These are phyloP conservation scores for Xanthia togata DNA, from an alignment of 2,888 invertebrate species.

Conservation along the genomic window DNA sequence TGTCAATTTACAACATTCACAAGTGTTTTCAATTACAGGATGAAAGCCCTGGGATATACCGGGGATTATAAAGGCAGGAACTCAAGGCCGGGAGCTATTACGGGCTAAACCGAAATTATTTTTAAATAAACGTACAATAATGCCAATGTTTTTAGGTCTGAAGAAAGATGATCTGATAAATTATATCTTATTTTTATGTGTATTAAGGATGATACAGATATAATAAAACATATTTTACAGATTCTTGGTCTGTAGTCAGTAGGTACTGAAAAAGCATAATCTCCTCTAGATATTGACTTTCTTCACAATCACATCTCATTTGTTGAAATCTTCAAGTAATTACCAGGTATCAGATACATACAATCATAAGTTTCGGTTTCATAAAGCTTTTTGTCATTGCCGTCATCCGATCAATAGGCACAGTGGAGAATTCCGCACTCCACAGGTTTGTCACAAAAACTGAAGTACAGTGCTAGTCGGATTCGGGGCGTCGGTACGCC, in stretches of 20 bases:
- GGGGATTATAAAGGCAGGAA: conserved; percentile 33
- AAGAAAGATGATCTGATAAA: not conserved
- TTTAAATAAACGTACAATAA: conserved; percentile 16
- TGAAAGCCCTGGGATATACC: conserved; percentile 29
- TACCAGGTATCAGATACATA: not conserved
- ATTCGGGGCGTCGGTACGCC: conserved; percentile 20
- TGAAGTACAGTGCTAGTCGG: not conserved
- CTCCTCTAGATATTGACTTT: not conserved
- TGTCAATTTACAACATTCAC: conserved; percentile 59
- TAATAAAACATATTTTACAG: not conserved
- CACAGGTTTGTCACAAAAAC: conserved; percentile 44
- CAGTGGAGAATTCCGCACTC: conserved; percentile 16
- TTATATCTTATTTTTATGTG: conserved; percentile 2
- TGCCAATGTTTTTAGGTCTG: not conserved
- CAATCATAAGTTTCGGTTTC: not conserved
- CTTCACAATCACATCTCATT: not conserved
- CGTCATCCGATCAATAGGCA: not conserved
- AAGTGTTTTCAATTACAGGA: conserved; percentile 56
- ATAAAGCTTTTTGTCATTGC: not conserved
- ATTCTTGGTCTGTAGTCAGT: not conserved
- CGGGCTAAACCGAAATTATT: conserved; percentile 27
- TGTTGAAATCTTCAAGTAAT: not conserved
- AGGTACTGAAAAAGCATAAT: not conserved
- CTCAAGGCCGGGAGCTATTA: conserved; percentile 35
- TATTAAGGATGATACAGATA: not conserved